Evolutionary conservation across 2,113 vertebrate species (phyloP).

Genomic region (Columbina picui): DNA sequence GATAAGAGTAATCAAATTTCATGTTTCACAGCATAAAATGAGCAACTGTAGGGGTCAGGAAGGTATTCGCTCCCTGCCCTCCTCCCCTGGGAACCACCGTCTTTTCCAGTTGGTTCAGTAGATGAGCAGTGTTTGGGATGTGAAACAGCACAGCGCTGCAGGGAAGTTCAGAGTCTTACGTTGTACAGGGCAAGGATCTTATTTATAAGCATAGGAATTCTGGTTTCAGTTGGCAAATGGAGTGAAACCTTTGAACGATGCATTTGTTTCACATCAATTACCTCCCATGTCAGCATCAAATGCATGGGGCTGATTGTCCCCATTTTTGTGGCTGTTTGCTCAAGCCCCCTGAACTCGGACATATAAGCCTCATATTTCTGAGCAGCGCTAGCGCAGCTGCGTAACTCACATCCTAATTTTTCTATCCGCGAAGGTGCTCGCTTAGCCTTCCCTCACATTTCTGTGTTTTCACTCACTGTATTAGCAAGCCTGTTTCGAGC

Average conservation of each 20-base stretch:
- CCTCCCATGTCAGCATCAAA: accelerated
- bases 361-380: accelerated
- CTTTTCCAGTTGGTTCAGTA: constrained; percentile 32
- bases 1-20: constrained; percentile 70
- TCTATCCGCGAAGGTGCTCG: accelerated
- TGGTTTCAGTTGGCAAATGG: accelerated
- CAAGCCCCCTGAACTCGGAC: not conserved
- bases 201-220: not conserved
- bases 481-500: not conserved
- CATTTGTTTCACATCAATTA: not conserved
- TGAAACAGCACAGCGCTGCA: not conserved
- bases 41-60: constrained; percentile 60
- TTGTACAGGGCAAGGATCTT: not conserved
- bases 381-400: accelerated
- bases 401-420: not conserved
- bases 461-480: not conserved
- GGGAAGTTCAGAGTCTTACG: not conserved
- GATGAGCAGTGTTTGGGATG: not conserved
- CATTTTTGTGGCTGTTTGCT: not conserved
- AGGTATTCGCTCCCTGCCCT: constrained; percentile 50
- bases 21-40: constrained; percentile 63
- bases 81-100: constrained; percentile 39
- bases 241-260: accelerated
- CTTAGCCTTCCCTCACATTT: not conserved
- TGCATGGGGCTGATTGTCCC: accelerated